Evolutionary conservation across 2,113 vertebrate genomes (phyloP), one percentile per base, ranked within the genome.

Genomic region (Laticauda laticaudata): DNA sequence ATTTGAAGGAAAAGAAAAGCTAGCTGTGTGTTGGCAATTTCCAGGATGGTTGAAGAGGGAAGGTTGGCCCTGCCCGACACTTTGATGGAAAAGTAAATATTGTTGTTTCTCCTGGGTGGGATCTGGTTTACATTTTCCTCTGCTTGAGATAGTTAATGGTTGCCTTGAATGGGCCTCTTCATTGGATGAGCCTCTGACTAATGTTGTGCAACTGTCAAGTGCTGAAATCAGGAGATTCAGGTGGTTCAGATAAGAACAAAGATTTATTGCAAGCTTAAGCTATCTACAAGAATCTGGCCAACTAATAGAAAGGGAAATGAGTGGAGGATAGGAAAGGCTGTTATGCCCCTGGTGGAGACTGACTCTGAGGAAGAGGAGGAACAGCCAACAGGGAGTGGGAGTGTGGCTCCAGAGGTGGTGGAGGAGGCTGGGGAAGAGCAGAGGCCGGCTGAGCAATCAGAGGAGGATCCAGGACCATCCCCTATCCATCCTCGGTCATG

Each of bases 1-100:
- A 85, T 91, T 93, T 91, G 92, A 96, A 95, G 90, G 93, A 20
- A 93, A 94, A 92, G 92, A 92, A 57, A 94, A 43, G n/a, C n/a
- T 34, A 34, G 5, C 2, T n/a, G 29, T 75, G n/a, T 75, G 14
- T 75, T 75, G 64, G n/a, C 64, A 75, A 18, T 75, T 75, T 34
- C 64, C 64, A 75, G 64, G 12, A n/a, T 15, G 15, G 64, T 5
- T 15, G 64, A 14, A 18, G 64, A 2, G 12, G 12, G 29, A 69
- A n/a, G 12, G 29, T n/a, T 69, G 64, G 64, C n/a, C 29, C 5
- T n/a, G 1, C 26, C 61, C 61, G 34, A 15, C 64, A 15, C 64
- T 69, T 69, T 69, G 64, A 69, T 69, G 64, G 64, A 69, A 69
- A 69, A n/a, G 64, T n/a, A 69, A 69, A 14, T 34, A 69, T 5